phyloP scores from a whole-genome alignment of 2,113 vertebrate genomes.

The Anolis carolinensis region DNA sequence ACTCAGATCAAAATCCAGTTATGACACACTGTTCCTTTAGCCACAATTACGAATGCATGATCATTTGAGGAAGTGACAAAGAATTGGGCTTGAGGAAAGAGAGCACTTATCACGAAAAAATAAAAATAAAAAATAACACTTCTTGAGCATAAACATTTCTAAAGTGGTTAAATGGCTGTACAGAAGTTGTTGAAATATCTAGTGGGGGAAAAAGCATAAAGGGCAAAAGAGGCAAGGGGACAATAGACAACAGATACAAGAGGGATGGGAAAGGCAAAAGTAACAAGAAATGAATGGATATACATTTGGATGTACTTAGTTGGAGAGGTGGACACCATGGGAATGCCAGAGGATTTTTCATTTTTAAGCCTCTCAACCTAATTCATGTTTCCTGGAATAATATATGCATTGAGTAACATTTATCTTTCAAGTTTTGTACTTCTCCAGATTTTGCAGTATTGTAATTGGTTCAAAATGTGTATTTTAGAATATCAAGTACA shows the following conservation, averaged over 20 bases:
- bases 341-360: not conserved
- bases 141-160: not conserved
- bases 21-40: slow-evolving; percentile 2
- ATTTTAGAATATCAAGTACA: no score
- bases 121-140: not conserved
- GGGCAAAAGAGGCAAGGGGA: not conserved
- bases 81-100: not conserved
- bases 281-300: not conserved
- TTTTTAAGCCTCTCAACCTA: not conserved
- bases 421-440: not conserved
- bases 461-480: not conserved
- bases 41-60: not conserved
- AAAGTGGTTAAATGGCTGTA: not conserved
- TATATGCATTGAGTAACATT: not conserved
- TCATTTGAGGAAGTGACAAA: not conserved
- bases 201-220: not conserved
- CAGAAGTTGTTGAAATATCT: not conserved
- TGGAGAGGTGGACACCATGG: not conserved
- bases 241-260: not conserved
- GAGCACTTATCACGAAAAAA: not conserved
- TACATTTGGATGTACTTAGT: not conserved
- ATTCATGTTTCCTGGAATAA: not conserved
- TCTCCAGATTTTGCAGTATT: not conserved
- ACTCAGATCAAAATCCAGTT: not conserved
- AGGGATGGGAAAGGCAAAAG: not conserved